A percentile compares a stretch with the other conserved stretches of the same genome.
These are phyloP conservation scores for Halocynthia roretzi DNA, from an alignment of 23 tunicate species.

Conservation along the genomic window DNA sequence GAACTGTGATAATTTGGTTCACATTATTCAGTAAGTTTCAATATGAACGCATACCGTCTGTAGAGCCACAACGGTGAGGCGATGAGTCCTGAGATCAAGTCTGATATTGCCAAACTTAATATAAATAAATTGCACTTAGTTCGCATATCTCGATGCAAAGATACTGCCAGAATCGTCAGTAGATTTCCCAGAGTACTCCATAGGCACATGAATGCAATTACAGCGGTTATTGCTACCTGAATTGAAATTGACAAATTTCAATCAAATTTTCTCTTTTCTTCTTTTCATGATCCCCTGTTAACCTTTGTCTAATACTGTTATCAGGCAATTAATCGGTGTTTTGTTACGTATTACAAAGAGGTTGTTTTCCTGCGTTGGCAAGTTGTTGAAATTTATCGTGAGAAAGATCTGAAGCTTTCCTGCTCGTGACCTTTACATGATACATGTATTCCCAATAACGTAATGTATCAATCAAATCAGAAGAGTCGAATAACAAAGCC, in stretches of 20 bases:
- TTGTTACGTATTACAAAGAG: too few species aligned
- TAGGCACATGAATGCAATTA: conserved; percentile 26
- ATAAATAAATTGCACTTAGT: conserved; percentile 51
- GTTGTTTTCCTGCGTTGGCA: too few species aligned
- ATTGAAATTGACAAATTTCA: not conserved
- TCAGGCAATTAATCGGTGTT: too few species aligned
- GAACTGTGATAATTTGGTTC: not conserved
- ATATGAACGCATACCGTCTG: conserved; percentile 23
- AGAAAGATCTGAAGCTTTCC: too few species aligned
- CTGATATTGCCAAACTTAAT: conserved; percentile 40
- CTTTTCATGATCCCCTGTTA: too few species aligned
- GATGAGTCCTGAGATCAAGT: conserved; percentile 22
- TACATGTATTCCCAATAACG: too few species aligned
- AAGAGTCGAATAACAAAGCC: too few species aligned
- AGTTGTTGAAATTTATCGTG: too few species aligned
- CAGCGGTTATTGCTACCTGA: conserved; percentile 22
- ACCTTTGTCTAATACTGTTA: too few species aligned
- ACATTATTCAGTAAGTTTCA: not conserved
- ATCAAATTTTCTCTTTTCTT: too few species aligned
- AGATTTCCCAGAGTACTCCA: conserved; percentile 53
- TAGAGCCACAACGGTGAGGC: conserved; percentile 56
- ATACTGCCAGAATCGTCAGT: conserved; percentile 32
- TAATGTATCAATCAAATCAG: too few species aligned
- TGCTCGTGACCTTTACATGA: too few species aligned
- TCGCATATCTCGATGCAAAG: conserved; percentile 15